A percentile compares a stretch with the other conserved stretches of the same genome.
Evolutionary conservation across 2,113 vertebrate species (phyloP).

Genomic region (Dascyllus trimaculatus): DNA sequence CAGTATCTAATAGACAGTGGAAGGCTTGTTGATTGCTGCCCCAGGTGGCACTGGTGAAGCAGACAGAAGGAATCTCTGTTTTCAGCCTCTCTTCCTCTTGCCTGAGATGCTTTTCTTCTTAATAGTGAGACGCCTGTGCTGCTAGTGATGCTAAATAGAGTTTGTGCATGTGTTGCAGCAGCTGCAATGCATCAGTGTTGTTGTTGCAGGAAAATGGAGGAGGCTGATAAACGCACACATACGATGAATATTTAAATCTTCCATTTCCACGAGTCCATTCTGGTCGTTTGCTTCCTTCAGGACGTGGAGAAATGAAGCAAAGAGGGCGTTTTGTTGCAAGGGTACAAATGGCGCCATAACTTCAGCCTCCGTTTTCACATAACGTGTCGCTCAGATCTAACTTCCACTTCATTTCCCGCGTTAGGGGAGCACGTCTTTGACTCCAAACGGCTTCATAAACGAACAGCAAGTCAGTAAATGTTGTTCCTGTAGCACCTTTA

Average conservation of each 20-base stretch:
- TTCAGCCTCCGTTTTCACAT: background rate
- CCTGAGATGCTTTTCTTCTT: constrained; percentile 29
- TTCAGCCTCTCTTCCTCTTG: constrained; percentile 9
- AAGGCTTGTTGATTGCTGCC: constrained; percentile 51
- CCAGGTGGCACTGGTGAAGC: constrained; percentile 42
- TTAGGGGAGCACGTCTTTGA: background rate
- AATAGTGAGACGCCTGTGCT: constrained; percentile 22
- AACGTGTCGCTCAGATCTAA: background rate
- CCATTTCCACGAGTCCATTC: constrained; percentile 27
- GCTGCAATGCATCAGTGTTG: constrained; percentile 4
- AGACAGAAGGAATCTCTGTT: constrained; percentile 16
- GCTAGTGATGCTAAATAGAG: constrained; percentile 15
- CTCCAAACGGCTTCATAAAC: background rate
- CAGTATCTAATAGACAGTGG: constrained; percentile 41
- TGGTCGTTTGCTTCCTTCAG: constrained; percentile 7
- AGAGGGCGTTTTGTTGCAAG: constrained; percentile 19
- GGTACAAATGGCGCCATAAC: background rate
- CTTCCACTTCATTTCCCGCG: background rate
- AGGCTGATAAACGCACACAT: background rate
- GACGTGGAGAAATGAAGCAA: background rate
- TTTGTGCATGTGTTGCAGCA: background rate
- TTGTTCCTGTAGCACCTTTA: background rate
- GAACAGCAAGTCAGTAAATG: background rate
- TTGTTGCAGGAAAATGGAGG: background rate
- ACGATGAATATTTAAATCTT: constrained; percentile 33